Percentiles rank a stretch among this genome's conserved stretches.
Evolutionary conservation across 2,113 vertebrate genomes (phyloP).

Genomic region (Calyptomena viridis): DNA sequence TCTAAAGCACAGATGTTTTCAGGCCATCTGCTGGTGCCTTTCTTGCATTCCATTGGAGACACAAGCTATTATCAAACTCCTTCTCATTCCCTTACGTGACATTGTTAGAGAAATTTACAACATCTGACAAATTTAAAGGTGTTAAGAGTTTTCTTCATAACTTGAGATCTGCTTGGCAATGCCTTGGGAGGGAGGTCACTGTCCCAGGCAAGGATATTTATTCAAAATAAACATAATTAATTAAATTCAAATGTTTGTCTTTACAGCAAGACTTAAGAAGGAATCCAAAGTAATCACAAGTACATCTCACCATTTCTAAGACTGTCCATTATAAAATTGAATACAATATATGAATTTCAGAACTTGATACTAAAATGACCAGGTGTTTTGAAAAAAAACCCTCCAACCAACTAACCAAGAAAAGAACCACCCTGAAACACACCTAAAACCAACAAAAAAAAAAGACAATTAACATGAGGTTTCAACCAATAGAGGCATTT

Average conservation of each 20-base stretch:
- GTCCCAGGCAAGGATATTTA: not conserved
- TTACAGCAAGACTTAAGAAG: not conserved
- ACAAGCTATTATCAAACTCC: not conserved
- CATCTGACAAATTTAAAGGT: not conserved
- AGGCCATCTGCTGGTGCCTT: not conserved
- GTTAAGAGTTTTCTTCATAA: not conserved
- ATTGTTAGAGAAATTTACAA: not conserved
- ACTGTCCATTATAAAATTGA: not conserved
- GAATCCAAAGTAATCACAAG: not conserved
- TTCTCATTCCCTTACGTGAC: not conserved
- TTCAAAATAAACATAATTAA: not conserved
- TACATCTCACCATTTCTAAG: not conserved
- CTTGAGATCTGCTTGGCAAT: not conserved
- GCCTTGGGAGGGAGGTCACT: not conserved
- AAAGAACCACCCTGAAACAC: not conserved
- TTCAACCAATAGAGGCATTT: not conserved
- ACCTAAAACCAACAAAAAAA: not conserved
- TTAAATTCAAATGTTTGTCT: not conserved
- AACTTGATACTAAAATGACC: not conserved
- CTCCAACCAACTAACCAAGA: not conserved
- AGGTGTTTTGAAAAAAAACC: not conserved
- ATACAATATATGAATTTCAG: not conserved
- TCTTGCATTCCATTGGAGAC: not conserved
- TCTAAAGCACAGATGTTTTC: not conserved
- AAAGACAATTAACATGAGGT: not conserved